Percentiles rank a stretch among this genome's conserved stretches.
Evolutionary conservation across 1,140 invertebrate species (phyloP).

Genomic region (Procambarus virginalis): DNA sequence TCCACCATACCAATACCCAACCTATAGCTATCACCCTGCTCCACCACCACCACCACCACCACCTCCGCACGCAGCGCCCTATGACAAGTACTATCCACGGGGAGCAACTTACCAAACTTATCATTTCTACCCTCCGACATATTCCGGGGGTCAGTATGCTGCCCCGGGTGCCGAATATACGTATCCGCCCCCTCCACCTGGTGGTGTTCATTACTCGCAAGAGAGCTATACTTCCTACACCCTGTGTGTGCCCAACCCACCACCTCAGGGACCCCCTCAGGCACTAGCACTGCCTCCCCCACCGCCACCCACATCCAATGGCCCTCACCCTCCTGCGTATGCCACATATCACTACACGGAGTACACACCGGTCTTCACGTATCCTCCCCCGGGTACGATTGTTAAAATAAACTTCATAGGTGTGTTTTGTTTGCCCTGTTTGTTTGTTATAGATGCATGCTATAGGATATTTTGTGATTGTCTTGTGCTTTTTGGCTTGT

Average conservation of each 20-base stretch:
- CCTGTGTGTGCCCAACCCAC: slow-evolving; percentile 64
- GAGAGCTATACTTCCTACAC: slow-evolving; percentile 69
- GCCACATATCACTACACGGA: slow-evolving; percentile 69
- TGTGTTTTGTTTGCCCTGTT: slow-evolving; percentile 69
- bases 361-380: slow-evolving; percentile 63
- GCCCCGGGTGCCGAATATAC: slow-evolving; percentile 60
- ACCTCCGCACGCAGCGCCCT: slow-evolving; percentile 51
- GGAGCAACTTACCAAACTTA: slow-evolving; percentile 67
- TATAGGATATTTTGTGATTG: slow-evolving; percentile 55
- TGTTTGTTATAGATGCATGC: slow-evolving; percentile 63
- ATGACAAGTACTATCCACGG: slow-evolving; percentile 67
- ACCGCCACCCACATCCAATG: slow-evolving; percentile 58
- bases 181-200: slow-evolving; percentile 66
- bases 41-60: slow-evolving; percentile 43
- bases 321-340: slow-evolving; percentile 61
- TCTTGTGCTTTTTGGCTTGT: slow-evolving; percentile 64
- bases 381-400: slow-evolving; percentile 69
- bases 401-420: slow-evolving; percentile 69
- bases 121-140: slow-evolving; percentile 60
- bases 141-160: slow-evolving; percentile 66
- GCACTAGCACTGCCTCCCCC: slow-evolving; percentile 64
- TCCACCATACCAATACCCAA: slow-evolving; percentile 62
- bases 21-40: slow-evolving; percentile 56
- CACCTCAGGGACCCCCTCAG: slow-evolving; percentile 63
- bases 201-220: slow-evolving; percentile 66